Evolutionary conservation across 1,140 invertebrate species (phyloP).

Genomic region (Campodea augens): DNA sequence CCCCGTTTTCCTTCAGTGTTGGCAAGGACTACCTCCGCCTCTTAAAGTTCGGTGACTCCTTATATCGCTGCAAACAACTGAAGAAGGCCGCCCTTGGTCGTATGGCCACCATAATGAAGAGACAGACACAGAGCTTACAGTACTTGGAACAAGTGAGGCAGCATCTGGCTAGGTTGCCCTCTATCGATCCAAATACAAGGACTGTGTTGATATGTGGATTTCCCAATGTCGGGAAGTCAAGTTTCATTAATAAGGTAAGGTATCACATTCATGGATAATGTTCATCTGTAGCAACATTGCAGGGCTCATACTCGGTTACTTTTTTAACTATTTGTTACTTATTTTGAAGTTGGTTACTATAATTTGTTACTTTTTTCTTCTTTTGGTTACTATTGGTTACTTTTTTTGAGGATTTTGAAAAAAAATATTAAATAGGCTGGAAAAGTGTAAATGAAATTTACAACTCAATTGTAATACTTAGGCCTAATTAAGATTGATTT

Average conservation of each 20-base stretch:
- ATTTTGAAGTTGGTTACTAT: too few species aligned
- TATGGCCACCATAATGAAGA: slow-evolving; percentile 95
- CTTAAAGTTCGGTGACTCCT: slow-evolving; percentile 90
- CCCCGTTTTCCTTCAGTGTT: slow-evolving; percentile 68
- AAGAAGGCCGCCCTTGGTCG: slow-evolving; percentile 91
- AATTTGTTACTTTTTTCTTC: too few species aligned
- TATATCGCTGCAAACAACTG: slow-evolving; percentile 94
- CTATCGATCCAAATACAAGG: slow-evolving; percentile 94
- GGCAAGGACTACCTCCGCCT: slow-evolving; percentile 88
- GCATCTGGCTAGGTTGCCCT: slow-evolving; percentile 92
- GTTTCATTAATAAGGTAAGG: slow-evolving; percentile 90
- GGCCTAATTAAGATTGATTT: too few species aligned
- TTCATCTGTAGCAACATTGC: too few species aligned
- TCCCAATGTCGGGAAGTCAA: slow-evolving; percentile 99
- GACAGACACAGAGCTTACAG: slow-evolving; percentile 79
- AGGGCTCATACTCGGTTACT: too few species aligned
- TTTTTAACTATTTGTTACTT: too few species aligned
- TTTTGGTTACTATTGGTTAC: too few species aligned
- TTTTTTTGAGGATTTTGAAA: too few species aligned
- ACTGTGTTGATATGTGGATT: slow-evolving; percentile 97
- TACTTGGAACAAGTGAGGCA: slow-evolving; percentile 98
- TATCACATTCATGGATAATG: slow-evolving; percentile 5
- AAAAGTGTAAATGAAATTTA: too few species aligned
- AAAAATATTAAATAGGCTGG: too few species aligned
- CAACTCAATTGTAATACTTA: too few species aligned